Percentiles rank a stretch among this genome's conserved stretches.
Evolutionary conservation across 2,797 vertebrate genomes (phyloP).

Genomic region (Thaleichthys pacificus): DNA sequence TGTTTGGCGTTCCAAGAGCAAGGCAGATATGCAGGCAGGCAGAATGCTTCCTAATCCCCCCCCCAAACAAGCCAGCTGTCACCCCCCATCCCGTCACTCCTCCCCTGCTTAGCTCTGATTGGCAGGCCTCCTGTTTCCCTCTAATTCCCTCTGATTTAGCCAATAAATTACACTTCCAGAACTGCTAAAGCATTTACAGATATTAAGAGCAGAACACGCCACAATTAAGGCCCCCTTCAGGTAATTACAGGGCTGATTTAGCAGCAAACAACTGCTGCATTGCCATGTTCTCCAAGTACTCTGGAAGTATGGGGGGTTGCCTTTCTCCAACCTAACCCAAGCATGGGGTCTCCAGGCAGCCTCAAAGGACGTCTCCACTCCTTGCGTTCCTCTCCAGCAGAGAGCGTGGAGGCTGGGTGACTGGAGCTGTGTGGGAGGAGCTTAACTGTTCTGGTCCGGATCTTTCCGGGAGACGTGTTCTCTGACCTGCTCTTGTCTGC

Average conservation of each 20-base stretch:
- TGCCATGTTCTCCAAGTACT: slow-evolving; percentile 60
- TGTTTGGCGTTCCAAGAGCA: slow-evolving; percentile 46
- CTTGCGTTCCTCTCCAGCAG: no score
- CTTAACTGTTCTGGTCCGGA: no score
- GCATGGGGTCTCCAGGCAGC: no score
- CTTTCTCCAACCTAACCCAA: no score
- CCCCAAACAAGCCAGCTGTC: slow-evolving; percentile 77
- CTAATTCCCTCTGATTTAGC: slow-evolving; percentile 75
- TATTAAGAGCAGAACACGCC: slow-evolving; percentile 75
- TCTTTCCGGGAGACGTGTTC: not conserved
- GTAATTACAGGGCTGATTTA: slow-evolving; percentile 87
- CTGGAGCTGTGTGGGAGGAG: no score
- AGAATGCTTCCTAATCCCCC: slow-evolving; percentile 72
- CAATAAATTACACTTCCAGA: slow-evolving; percentile 75
- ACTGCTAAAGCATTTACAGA: slow-evolving; percentile 72
- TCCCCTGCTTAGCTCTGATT: slow-evolving; percentile 59
- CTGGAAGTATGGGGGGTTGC: not conserved
- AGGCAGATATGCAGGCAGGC: slow-evolving; percentile 55
- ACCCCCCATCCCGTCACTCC: slow-evolving; percentile 38
- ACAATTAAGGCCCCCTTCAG: slow-evolving; percentile 80
- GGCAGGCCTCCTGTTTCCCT: slow-evolving; percentile 74
- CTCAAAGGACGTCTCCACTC: no score
- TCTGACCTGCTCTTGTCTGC: slow-evolving; percentile 32
- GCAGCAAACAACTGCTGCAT: slow-evolving; percentile 74
- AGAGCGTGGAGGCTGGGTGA: no score